Base-by-base conservation (phyloP, 2,797 vertebrate species). In the Nothura maculosa region DNA sequence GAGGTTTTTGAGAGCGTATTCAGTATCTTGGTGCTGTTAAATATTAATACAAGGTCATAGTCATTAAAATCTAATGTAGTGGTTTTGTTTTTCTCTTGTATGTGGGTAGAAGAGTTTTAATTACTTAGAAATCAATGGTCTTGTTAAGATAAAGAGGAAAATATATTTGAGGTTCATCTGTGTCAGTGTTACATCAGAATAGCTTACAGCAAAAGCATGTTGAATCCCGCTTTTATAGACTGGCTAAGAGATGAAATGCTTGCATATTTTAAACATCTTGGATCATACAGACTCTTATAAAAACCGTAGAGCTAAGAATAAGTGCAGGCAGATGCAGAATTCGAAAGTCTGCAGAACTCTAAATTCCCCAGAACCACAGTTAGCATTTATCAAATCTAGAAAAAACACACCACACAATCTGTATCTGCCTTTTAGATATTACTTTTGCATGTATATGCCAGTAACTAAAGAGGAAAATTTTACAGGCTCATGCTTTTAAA, bases 31-130 rank as follows among this genome's bases (percentile, higher is more conserved):
- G 12, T 66, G 34, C 8, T 73, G 14, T 24, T 73, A 43, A 70
- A 61, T 80, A 78, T 67, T 69, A 87, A 76, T 62, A 30, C 54
- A 89, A 91, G 75, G 79, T 87, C 81, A 87, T 73, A 79, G 61
- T 91, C 75, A 76, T 87, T 94, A 92, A 82, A 90, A 87, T 67
- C 43, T 85, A 89, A 90, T 67, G 63, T 47, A 52, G 30, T 78
- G 64, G 78, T 36, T 22, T n/a, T 38, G 48, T 74, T 84, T 94
- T 82, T 55, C 45, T 25, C 40, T 68, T 20, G 40, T 68, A 80
- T 21, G 34, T 28, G 8, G 55, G 13, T 62, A 88, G 86, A 82
- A 78, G 62, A 36, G 25, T 25, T 50, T 25, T 92, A 89, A 93
- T 85, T 82, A 79, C 72, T 79, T 89, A 30, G 32, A 87, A 36